These are phyloP conservation scores for Solea senegalensis DNA, from an alignment of 2,113 vertebrate genomes.

Conservation along the genomic window DNA sequence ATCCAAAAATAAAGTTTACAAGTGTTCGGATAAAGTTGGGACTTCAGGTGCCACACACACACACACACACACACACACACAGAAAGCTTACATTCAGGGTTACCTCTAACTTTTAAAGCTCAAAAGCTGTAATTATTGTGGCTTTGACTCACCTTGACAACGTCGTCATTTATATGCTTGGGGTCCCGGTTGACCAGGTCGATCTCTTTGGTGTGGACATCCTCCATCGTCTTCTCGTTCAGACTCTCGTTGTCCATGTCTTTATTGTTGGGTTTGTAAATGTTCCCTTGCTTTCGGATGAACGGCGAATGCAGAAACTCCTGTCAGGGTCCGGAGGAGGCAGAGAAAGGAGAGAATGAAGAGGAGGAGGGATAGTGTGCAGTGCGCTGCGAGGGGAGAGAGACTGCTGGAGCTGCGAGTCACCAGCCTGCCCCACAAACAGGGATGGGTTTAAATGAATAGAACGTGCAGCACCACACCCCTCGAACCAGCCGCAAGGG, in stretches of 20 bases:
- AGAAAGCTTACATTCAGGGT: not conserved
- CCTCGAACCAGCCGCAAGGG: slow-evolving; percentile 87
- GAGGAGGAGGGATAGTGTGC: slow-evolving; percentile 42
- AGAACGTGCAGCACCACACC: slow-evolving; percentile 85
- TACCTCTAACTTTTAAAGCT: not conserved
- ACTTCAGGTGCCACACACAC: not conserved
- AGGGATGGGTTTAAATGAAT: slow-evolving; percentile 82
- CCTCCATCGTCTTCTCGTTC: slow-evolving; percentile 88
- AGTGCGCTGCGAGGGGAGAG: slow-evolving; percentile 39
- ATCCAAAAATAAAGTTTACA: not conserved
- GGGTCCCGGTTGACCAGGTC: slow-evolving; percentile 97
- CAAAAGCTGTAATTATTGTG: not conserved
- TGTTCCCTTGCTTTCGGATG: slow-evolving; percentile 96
- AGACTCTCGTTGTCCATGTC: slow-evolving; percentile 92
- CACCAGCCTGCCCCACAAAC: slow-evolving; percentile 69
- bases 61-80: not conserved
- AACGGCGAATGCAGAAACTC: slow-evolving; percentile 91
- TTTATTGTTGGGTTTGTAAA: slow-evolving; percentile 99
- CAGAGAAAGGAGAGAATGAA: slow-evolving; percentile 52
- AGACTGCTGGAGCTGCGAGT: slow-evolving; percentile 60
- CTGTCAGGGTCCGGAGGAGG: slow-evolving; percentile 76
- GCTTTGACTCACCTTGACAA: slow-evolving; percentile 90
- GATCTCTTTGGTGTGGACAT: slow-evolving; percentile 96
- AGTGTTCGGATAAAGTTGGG: not conserved
- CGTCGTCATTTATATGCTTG: slow-evolving; percentile 93